A percentile compares a stretch with the other conserved stretches of the same genome.
phyloP scores from a whole-genome alignment of 2,797 vertebrate species.

The Platyrinchus mystaceus region DNA sequence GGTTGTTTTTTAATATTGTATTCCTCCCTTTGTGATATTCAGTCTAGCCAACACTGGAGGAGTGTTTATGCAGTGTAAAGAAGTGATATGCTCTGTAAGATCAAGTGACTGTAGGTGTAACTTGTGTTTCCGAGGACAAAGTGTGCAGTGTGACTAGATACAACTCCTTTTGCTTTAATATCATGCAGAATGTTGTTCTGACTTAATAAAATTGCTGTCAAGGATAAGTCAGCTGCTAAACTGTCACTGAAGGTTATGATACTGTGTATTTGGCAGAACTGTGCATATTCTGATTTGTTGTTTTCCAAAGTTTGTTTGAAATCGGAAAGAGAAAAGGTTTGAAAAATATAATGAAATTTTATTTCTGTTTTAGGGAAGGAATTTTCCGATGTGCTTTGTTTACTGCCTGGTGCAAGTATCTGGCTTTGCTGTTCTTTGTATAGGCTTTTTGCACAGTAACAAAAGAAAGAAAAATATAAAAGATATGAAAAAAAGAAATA shows the following conservation, averaged over 20 bases:
- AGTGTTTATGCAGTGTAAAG: neutral
- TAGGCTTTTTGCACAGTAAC: neutral
- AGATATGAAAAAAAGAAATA: neutral
- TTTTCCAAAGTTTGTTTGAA: neutral
- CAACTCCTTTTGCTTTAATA: neutral
- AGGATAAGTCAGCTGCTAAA: neutral
- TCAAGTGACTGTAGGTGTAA: neutral
- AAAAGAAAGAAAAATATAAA: neutral
- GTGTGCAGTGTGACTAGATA: neutral
- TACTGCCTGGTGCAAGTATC: neutral
- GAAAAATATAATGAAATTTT: neutral
- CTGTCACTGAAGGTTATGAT: neutral
- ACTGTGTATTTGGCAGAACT: neutral
- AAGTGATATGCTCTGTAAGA: neutral
- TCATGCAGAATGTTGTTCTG: neutral
- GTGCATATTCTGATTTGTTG: neutral
- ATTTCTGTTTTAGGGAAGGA: neutral
- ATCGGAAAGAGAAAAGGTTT: neutral
- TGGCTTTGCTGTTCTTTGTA: neutral
- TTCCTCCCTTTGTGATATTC: neutral
- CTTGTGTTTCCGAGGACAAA: neutral
- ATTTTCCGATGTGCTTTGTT: neutral
- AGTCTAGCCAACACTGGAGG: neutral
- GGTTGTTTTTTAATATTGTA: neutral
- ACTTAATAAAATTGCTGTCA: neutral